phyloP scores from a whole-genome alignment of 2,113 vertebrate genomes.

The Corythoichthys intestinalis region DNA sequence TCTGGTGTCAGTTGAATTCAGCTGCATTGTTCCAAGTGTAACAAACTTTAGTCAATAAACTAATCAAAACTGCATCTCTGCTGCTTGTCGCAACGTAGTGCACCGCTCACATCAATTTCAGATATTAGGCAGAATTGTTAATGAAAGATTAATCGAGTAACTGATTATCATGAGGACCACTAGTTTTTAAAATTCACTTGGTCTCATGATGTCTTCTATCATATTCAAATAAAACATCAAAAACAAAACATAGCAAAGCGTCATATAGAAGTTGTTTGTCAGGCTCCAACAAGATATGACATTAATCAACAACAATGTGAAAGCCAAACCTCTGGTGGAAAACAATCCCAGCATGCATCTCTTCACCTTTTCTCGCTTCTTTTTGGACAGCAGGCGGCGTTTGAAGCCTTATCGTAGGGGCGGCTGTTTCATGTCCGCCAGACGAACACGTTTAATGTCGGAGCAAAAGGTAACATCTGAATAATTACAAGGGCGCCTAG shows the following conservation, averaged over 20 bases:
- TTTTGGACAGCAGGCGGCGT: conserved; percentile 57
- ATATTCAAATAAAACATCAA: neutral
- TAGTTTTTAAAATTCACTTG: conserved; percentile 1
- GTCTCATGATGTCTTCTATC: neutral
- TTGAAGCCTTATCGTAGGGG: conserved; percentile 72
- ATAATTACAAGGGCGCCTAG: conserved; percentile 77
- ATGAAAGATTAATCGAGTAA: neutral
- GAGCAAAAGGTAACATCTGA: conserved; percentile 71
- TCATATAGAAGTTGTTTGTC: conserved; percentile 35
- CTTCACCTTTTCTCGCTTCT: conserved; percentile 62
- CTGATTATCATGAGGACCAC: neutral
- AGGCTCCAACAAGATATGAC: conserved; percentile 33
- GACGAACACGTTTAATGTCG: conserved; percentile 74
- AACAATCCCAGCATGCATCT: conserved; percentile 64
- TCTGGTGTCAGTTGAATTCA: too few species aligned
- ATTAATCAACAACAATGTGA: conserved; percentile 40
- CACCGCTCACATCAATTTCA: neutral
- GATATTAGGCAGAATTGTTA: neutral
- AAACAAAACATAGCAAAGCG: conserved; percentile 18
- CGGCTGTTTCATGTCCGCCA: conserved; percentile 70
- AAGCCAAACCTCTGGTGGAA: conserved; percentile 57
- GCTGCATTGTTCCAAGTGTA: too few species aligned
- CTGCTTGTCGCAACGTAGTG: too few species aligned
- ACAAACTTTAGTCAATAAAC: too few species aligned
- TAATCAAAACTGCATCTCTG: too few species aligned